phyloP scores from a whole-genome alignment of 2,888 invertebrate species.

The Dryococelus australis region DNA sequence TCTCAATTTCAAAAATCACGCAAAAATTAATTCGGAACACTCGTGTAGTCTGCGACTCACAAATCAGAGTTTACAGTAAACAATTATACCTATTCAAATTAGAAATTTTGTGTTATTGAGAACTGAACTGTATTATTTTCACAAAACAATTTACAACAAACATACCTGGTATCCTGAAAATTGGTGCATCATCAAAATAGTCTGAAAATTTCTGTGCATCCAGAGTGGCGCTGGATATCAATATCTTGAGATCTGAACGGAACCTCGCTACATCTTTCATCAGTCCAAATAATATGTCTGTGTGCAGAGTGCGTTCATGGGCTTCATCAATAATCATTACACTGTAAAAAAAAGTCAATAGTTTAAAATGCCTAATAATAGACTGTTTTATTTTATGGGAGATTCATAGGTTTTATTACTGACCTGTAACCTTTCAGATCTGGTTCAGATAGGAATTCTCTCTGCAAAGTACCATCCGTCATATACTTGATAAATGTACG shows the following conservation, averaged over 20 bases:
- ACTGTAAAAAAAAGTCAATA: conserved; percentile 60
- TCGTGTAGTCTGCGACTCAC: too few relatives aligned
- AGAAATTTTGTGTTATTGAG: too few relatives aligned
- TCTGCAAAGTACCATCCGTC: conserved; percentile 97
- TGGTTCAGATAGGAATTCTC: conserved; percentile 97
- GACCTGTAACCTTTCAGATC: conserved; percentile 88
- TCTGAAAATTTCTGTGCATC: conserved; percentile 98
- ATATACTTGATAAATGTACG: conserved; percentile 97
- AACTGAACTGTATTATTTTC: too few relatives aligned
- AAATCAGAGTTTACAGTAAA: too few relatives aligned
- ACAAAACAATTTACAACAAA: not conserved
- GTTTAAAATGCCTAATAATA: conserved; percentile 1
- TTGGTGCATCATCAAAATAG: conserved; percentile 98
- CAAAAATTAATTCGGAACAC: too few relatives aligned
- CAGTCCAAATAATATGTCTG: conserved; percentile 96
- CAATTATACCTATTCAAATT: too few relatives aligned
- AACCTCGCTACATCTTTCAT: conserved; percentile 96
- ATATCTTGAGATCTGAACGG: conserved; percentile 90
- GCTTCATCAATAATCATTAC: conserved; percentile 99
- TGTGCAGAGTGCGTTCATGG: conserved; percentile 97
- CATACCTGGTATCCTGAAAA: conserved; percentile 86
- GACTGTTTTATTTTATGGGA: not conserved
- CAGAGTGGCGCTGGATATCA: conserved; percentile 97
- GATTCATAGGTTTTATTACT: not conserved
- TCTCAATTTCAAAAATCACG: too few relatives aligned